Conservation (phyloP, 2,888 invertebrate species). For the Eumerus sabulonum region DNA sequence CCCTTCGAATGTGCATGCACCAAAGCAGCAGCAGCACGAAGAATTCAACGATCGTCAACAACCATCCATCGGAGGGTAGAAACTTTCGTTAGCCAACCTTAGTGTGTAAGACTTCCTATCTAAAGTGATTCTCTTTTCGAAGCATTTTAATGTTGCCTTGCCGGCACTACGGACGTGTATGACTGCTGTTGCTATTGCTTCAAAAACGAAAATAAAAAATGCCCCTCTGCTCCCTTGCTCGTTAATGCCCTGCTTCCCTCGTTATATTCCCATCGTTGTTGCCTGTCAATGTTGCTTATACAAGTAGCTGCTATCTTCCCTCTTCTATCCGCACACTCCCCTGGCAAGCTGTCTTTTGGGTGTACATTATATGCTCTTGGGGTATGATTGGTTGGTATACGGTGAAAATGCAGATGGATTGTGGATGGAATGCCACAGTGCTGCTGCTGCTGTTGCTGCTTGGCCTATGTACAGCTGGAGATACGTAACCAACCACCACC, state of each 20-base stretch:
- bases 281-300: too few relatives aligned
- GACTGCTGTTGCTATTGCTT: conserved; percentile 25
- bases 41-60: conserved; percentile 1
- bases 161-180: conserved; percentile 25
- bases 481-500: conserved; percentile 36
- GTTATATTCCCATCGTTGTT: conserved; percentile 40
- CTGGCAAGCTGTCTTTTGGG: conserved; percentile 2
- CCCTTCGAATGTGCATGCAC: conserved; percentile 26
- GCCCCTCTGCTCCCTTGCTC: conserved; percentile 67
- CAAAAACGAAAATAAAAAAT: conserved; percentile 38
- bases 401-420: conserved; percentile 68
- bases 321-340: too few relatives aligned
- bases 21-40: too few relatives aligned
- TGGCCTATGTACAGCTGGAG: conserved; percentile 24
- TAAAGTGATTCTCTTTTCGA: conserved; percentile 59
- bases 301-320: too few relatives aligned
- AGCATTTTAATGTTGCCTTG: conserved; percentile 34
- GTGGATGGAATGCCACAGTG: conserved; percentile 65
- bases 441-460: too few relatives aligned
- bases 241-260: conserved; percentile 66
- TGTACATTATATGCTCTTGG: conserved; percentile 66
- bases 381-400: conserved; percentile 37
- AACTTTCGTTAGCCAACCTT: conserved; percentile 14
- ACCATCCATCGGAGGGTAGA: conserved; percentile 30
- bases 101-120: conserved; percentile 45